Base-by-base conservation (phyloP, 2,888 invertebrate species). In the Tinea pellionella region DNA sequence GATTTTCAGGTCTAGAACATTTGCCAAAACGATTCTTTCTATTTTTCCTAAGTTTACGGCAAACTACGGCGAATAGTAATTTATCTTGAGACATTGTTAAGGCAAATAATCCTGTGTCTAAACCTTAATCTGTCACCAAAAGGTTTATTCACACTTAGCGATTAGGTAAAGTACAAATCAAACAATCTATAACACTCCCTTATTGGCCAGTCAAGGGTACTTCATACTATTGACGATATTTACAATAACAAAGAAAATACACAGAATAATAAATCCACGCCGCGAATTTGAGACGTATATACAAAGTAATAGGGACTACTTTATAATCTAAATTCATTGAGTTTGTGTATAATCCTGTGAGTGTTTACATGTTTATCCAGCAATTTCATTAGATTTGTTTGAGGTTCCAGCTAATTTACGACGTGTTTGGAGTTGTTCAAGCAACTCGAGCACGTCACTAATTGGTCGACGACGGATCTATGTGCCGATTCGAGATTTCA, bases 341-440 rank as follows among this genome's bases (percentile, higher is more conserved):
- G n/a, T 16, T 16, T 18, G 53, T 51, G 18, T 24, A n/a, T 24
- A 53, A 11, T 9, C n/a, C 9, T 24, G 53, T 19, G 29, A 41
- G 65, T 83, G 84, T 84, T 82, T 81, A 78, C 75, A 29, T 59
- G 59, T 59, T 59, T 59, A 59, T 47, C 42, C 29, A 59, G 64
- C 66, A 69, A 69, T 70, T 80, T 85, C 85, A 83, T 86, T 83
- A 80, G 75, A 69, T 72, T 63, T 83, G 85, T 83, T 83, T 82
- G 83, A 75, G 75, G 75, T 74, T 72, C 68, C 69, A 67, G 69
- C 74, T 81, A 77, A 85, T 85, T 87, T 85, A 85, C 85, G 84
- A 81, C 66, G 73, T 85, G 83, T 84, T 82, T 82, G 78, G 16
- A 30, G 59, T 59, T 43, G 70, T 67, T 68, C 72, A 68, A 69